Evolutionary conservation across 2,113 vertebrate species (phyloP).

Genomic region (Chloropsis cyanopogon): DNA sequence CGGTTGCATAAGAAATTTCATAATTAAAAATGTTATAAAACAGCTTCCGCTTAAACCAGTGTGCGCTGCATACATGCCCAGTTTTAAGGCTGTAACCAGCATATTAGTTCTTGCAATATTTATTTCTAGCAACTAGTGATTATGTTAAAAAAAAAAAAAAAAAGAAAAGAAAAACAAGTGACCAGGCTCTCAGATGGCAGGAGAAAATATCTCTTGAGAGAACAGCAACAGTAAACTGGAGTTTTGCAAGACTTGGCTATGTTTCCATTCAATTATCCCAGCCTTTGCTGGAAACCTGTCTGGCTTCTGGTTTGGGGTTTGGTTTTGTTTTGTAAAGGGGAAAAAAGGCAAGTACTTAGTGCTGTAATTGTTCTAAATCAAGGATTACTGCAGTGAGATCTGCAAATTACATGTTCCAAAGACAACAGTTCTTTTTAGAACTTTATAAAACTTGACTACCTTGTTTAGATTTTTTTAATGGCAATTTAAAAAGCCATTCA

Average conservation of each 20-base stretch:
- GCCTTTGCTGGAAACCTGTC: constrained; percentile 37
- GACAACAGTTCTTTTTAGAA: background rate
- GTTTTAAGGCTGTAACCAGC: background rate
- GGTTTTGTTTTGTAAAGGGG: background rate
- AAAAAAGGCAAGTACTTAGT: background rate
- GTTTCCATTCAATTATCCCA: background rate
- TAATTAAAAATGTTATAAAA: background rate
- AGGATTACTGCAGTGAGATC: background rate
- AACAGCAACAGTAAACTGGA: background rate
- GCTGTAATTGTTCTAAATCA: constrained; percentile 35
- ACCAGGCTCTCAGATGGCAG: background rate
- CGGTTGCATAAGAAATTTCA: background rate
- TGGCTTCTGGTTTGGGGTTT: background rate
- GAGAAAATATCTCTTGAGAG: background rate
- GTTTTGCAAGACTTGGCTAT: background rate
- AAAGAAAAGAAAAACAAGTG: background rate
- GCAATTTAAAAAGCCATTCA: background rate
- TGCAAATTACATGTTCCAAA: constrained; percentile 30
- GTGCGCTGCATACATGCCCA: background rate
- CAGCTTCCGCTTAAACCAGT: background rate
- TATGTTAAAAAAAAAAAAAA: background rate
- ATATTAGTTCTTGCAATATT: background rate
- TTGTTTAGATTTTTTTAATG: background rate
- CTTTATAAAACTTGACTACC: background rate
- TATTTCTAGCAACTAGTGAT: constrained; percentile 12